These are phyloP conservation scores for Galagoides demidoff DNA, from an alignment of 2,797 vertebrate genomes.

Conservation along the genomic window DNA sequence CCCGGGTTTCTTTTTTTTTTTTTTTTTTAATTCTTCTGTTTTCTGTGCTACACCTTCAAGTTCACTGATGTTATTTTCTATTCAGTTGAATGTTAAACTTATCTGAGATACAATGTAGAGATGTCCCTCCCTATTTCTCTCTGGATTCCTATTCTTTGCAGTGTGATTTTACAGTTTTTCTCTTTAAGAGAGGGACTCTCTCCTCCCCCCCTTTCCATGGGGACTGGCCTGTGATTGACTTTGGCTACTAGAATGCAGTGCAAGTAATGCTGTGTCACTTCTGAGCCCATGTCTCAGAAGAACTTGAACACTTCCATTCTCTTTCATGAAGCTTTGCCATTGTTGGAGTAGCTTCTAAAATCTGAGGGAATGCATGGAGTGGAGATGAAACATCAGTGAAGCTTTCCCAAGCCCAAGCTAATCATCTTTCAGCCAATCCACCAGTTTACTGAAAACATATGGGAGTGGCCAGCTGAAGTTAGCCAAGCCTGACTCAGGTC, in stretches of 20 bases:
- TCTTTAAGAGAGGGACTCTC: background rate
- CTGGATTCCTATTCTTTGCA: background rate
- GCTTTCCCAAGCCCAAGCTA: no score
- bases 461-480: background rate
- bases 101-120: background rate
- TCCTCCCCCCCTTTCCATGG: background rate
- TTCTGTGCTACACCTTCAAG: background rate
- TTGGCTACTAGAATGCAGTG: background rate
- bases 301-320: background rate
- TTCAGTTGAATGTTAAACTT: background rate
- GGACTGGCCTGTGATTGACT: background rate
- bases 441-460: background rate
- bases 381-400: background rate
- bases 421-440: background rate
- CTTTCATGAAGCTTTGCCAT: background rate
- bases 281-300: background rate
- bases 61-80: background rate
- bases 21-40: background rate
- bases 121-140: background rate
- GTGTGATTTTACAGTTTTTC: background rate
- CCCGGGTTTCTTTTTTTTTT: no score
- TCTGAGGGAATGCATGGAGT: background rate
- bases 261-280: background rate
- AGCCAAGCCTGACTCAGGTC: background rate
- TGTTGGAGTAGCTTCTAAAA: background rate